Conservation (phyloP, 64 coral and sea anemone genomes). For the Montipora foliosa region DNA sequence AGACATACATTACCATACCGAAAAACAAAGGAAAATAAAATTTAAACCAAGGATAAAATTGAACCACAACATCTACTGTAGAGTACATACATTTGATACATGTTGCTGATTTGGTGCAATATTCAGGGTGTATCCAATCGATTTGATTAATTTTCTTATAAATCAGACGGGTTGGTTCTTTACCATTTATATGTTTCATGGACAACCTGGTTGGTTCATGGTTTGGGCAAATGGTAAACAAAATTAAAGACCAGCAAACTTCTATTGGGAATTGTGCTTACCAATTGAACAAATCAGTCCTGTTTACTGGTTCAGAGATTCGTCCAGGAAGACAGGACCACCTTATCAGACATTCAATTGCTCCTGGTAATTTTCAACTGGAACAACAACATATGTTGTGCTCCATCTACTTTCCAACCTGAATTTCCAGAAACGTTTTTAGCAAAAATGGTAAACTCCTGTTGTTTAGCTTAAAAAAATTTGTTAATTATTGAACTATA, state of each 20-base stretch:
- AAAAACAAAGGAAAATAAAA: too few species aligned
- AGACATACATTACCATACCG: too few species aligned
- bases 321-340: background rate
- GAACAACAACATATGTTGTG: background rate
- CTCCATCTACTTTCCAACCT: conserved; percentile 5
- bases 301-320: background rate
- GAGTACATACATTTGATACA: background rate
- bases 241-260: background rate
- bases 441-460: background rate
- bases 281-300: background rate
- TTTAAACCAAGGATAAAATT: too few species aligned
- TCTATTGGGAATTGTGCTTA: background rate
- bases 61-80: too few species aligned
- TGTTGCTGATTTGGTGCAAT: background rate
- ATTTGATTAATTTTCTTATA: background rate
- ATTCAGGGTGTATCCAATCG: background rate
- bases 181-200: background rate
- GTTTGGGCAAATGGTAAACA: background rate
- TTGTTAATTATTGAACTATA: conserved; percentile 10
- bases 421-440: background rate
- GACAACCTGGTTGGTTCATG: background rate
- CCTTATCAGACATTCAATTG: background rate
- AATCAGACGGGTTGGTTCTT: background rate
- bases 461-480: background rate
- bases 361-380: background rate